Evolutionary conservation across 2,888 invertebrate species (phyloP).

Genomic region (Thyatira batis): DNA sequence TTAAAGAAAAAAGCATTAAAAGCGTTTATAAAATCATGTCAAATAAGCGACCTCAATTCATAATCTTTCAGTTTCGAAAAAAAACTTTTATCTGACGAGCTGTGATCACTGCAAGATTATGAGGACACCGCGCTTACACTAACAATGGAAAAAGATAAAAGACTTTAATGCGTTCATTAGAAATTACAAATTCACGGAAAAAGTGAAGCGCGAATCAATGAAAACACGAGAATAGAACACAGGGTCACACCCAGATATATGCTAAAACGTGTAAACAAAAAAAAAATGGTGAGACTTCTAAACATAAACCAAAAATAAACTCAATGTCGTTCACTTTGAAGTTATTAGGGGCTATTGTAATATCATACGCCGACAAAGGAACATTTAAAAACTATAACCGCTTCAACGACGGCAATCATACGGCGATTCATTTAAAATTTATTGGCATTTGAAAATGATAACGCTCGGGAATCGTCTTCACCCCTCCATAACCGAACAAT

Average conservation of each 20-base stretch:
- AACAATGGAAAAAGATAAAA: background rate
- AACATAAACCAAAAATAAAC: slow-evolving; percentile 1
- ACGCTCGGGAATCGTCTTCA: slow-evolving; percentile 39
- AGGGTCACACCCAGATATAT: background rate
- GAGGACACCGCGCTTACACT: background rate
- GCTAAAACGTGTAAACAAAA: background rate
- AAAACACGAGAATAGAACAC: background rate
- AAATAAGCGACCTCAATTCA: too few relatives aligned
- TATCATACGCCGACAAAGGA: slow-evolving; percentile 23
- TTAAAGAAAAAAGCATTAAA: too few relatives aligned
- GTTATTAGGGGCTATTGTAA: background rate
- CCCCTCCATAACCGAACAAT: slow-evolving; percentile 46
- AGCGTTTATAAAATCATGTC: too few relatives aligned
- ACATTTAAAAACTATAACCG: slow-evolving; percentile 44
- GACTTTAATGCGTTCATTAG: background rate
- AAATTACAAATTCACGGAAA: background rate
- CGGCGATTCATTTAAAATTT: slow-evolving; percentile 61
- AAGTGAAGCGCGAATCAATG: background rate
- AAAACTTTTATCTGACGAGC: background rate
- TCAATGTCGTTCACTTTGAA: background rate
- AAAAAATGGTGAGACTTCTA: background rate
- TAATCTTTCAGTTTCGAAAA: background rate
- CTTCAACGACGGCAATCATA: slow-evolving; percentile 52
- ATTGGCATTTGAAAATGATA: slow-evolving; percentile 51
- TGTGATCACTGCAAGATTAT: background rate